These are phyloP conservation scores for Ashinkailepas kermadecensis DNA, from an alignment of 2,888 invertebrate species.

Conservation along the genomic window DNA sequence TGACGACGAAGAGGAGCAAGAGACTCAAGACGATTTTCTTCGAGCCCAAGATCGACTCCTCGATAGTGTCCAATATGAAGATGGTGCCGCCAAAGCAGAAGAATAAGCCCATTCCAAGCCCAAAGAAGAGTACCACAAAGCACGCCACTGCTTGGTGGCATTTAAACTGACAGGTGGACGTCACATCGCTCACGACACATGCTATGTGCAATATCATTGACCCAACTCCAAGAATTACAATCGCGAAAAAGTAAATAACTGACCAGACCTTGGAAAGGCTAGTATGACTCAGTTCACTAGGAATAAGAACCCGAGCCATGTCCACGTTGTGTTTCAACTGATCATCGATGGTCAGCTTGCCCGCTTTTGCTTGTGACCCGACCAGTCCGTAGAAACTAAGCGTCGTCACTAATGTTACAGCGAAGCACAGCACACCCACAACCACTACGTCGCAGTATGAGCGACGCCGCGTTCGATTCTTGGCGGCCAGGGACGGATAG, in stretches of 20 bases:
- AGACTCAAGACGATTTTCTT: background rate
- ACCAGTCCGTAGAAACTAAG: background rate
- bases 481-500: background rate
- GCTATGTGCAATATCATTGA: background rate
- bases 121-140: background rate
- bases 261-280: background rate
- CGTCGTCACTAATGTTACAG: background rate
- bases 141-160: background rate
- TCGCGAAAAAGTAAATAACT: background rate
- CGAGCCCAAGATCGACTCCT: background rate
- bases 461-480: background rate
- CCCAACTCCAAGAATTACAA: background rate
- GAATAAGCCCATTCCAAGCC: background rate
- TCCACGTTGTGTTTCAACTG: background rate
- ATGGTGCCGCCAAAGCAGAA: slow-evolving; percentile 3
- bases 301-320: background rate
- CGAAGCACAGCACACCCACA: background rate
- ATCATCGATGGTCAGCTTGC: background rate
- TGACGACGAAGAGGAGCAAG: background rate
- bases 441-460: background rate
- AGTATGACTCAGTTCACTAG: background rate
- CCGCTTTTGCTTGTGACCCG: background rate
- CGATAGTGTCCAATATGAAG: slow-evolving; percentile 3
- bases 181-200: background rate
- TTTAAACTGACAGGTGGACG: background rate